phyloP scores from a whole-genome alignment of 2,888 invertebrate species.

The Anthophora plumipes region DNA sequence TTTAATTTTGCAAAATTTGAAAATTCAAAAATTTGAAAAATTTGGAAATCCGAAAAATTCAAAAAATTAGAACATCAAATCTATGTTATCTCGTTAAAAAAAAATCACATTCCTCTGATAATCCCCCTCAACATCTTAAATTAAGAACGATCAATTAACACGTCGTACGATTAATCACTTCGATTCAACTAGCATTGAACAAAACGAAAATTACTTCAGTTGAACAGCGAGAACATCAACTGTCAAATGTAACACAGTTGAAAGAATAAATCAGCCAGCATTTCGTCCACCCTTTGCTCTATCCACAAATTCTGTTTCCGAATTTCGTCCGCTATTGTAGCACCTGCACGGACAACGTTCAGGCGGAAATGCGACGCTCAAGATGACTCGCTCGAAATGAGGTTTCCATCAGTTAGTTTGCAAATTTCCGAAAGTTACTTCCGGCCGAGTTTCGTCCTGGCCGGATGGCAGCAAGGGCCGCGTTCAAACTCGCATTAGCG shows the following conservation, averaged over 20 bases:
- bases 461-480: conserved; percentile 47
- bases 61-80: too few relatives aligned
- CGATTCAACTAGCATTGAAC: too few relatives aligned
- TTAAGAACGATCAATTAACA: too few relatives aligned
- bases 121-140: too few relatives aligned
- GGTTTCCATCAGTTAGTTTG: conserved; percentile 73
- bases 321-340: conserved; percentile 8
- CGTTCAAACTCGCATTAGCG: conserved; percentile 71
- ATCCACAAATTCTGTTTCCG: neutral
- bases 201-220: too few relatives aligned
- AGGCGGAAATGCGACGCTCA: conserved; percentile 36
- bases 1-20: too few relatives aligned
- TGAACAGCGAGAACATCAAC: neutral
- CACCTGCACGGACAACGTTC: conserved; percentile 48
- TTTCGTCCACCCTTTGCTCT: neutral
- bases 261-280: neutral
- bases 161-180: too few relatives aligned
- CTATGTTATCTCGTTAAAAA: too few relatives aligned
- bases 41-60: too few relatives aligned
- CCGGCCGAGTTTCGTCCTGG: conserved; percentile 51
- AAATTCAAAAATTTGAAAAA: too few relatives aligned
- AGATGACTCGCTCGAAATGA: conserved; percentile 66
- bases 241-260: neutral
- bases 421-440: conserved; percentile 71
- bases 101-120: too few relatives aligned